A percentile compares a stretch with the other conserved stretches of the same genome.
These are phyloP conservation scores for Arctocebus calabarensis DNA, from an alignment of 2,797 vertebrate species.

Conservation along the genomic window DNA sequence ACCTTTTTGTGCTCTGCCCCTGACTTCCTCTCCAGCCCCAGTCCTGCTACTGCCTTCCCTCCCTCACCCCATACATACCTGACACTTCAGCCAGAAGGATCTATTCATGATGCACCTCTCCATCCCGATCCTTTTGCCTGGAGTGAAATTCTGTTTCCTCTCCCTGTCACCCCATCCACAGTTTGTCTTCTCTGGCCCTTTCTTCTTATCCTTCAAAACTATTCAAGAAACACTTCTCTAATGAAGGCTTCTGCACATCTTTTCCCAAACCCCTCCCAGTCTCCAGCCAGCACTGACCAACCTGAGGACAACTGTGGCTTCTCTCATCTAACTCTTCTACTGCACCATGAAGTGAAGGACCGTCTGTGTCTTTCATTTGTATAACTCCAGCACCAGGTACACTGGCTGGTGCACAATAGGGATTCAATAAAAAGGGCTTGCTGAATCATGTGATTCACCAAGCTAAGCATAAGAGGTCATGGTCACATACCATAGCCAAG, in stretches of 20 bases:
- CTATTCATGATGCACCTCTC: not conserved
- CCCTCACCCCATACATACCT: accelerated
- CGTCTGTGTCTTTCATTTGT: slow-evolving; percentile 1
- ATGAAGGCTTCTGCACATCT: not conserved
- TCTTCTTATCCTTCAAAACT: slow-evolving; percentile 23
- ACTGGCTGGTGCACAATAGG: not conserved
- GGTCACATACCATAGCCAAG: not conserved
- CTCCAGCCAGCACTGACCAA: not conserved
- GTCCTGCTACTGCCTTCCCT: not conserved
- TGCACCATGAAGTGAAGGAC: slow-evolving; percentile 34
- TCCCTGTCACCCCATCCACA: not conserved
- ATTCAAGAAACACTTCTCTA: not conserved
- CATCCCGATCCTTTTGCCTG: not conserved
- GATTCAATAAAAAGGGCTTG: slow-evolving; percentile 55
- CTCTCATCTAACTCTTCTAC: not conserved
- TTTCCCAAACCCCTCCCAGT: not conserved
- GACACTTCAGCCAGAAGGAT: not conserved
- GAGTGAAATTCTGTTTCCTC: not conserved
- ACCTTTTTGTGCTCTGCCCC: not conserved
- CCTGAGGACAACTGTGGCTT: not conserved
- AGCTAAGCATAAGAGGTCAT: slow-evolving; percentile 59
- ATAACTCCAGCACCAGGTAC: not conserved
- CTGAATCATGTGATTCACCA: slow-evolving; percentile 52
- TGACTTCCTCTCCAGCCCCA: not conserved
- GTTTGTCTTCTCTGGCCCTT: not conserved